These are phyloP conservation scores for Cariama cristata DNA, from an alignment of 2,113 vertebrate genomes.

Conservation along the genomic window DNA sequence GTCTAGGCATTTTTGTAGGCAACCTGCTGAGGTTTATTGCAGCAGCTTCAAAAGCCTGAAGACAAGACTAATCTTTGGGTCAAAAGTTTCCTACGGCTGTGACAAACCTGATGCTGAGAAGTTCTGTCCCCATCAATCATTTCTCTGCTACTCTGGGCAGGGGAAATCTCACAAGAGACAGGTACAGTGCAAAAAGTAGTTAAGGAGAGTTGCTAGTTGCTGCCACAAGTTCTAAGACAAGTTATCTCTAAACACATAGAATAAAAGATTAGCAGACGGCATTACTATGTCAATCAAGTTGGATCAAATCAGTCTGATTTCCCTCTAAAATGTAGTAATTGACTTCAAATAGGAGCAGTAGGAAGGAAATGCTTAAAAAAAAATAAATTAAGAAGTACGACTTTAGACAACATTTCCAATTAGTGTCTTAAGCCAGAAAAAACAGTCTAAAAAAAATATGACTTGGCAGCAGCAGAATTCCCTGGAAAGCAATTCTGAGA, in stretches of 20 bases:
- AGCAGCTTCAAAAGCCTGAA: background rate
- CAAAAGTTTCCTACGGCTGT: background rate
- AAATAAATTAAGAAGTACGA: fast-evolving
- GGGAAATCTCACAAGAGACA: background rate
- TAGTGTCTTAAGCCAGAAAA: background rate
- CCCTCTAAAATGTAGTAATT: background rate
- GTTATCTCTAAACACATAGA: background rate
- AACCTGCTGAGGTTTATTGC: background rate
- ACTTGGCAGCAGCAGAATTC: background rate
- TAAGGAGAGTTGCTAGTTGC: background rate
- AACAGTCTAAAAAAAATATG: background rate
- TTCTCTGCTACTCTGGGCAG: background rate
- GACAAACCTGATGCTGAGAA: background rate
- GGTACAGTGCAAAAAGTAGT: background rate
- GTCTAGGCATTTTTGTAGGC: background rate
- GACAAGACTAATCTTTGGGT: background rate
- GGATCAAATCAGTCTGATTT: background rate
- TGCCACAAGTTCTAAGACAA: background rate
- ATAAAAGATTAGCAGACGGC: background rate
- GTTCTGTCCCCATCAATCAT: background rate
- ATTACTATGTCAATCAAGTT: background rate
- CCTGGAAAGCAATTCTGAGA: background rate
- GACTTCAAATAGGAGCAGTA: background rate
- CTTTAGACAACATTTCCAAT: background rate
- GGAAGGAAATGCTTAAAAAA: background rate